A percentile compares a stretch with the other conserved stretches of the same genome.
phyloP scores from a whole-genome alignment of 1,140 invertebrate genomes.

The Pantala flavescens region DNA sequence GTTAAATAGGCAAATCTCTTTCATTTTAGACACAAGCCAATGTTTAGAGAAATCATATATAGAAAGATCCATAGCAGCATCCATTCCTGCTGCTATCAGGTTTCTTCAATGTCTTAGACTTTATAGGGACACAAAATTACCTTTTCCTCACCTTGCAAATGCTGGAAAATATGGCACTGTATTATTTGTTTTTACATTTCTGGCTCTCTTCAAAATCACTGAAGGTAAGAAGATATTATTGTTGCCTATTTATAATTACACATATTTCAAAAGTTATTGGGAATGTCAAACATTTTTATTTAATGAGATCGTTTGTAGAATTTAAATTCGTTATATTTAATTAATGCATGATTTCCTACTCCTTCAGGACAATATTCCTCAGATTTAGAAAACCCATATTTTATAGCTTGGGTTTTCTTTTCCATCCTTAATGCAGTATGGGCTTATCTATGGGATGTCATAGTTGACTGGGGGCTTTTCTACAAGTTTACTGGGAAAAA shows the following conservation, averaged over 20 bases:
- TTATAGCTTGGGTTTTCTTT: conserved; percentile 58
- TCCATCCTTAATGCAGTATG: conserved; percentile 64
- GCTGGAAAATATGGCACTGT: conserved; percentile 98
- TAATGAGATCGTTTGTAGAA: too few relatives aligned
- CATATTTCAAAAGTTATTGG: too few relatives aligned
- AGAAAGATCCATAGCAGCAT: conserved; percentile 66
- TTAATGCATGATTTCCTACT: too few relatives aligned
- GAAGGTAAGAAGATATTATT: conserved; percentile 40
- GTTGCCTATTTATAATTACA: too few relatives aligned
- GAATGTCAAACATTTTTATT: too few relatives aligned
- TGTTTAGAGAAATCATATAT: conserved; percentile 24
- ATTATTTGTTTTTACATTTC: conserved; percentile 86
- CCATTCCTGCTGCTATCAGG: conserved; percentile 92
- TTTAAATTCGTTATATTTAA: too few relatives aligned
- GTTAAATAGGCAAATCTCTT: background rate
- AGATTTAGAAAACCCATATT: conserved; percentile 49
- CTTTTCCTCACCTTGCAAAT: conserved; percentile 92
- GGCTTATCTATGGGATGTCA: conserved; percentile 78
- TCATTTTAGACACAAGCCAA: background rate
- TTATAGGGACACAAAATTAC: conserved; percentile 78
- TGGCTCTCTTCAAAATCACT: conserved; percentile 58
- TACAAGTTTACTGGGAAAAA: conserved; percentile 35
- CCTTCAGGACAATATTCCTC: conserved; percentile 19
- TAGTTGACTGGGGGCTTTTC: conserved; percentile 86
- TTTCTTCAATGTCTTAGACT: conserved; percentile 95